A percentile compares a stretch with the other conserved stretches of the same genome.
Evolutionary conservation across 2,888 invertebrate genomes (phyloP).

Genomic region (Andrena flavipes): DNA sequence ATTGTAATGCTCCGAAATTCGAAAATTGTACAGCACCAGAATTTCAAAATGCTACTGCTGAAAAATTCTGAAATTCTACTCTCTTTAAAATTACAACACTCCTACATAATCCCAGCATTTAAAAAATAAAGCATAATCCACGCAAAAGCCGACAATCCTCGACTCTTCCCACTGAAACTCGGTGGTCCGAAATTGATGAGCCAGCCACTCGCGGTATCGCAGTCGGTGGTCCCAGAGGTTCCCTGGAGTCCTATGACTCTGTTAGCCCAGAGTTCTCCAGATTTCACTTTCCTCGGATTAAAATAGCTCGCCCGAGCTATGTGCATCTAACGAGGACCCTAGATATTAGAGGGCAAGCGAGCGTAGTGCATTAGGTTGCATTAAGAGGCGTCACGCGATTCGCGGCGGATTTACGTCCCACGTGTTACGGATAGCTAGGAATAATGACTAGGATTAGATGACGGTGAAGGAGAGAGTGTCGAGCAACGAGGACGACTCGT

Average conservation of each 20-base stretch:
- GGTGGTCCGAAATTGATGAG: neutral
- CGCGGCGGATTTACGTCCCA: constrained; percentile 33
- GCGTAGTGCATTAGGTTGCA: constrained; percentile 27
- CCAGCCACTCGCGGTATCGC: neutral
- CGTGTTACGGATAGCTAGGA: constrained; percentile 29
- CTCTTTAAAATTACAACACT: too few species aligned
- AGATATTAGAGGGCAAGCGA: constrained; percentile 15
- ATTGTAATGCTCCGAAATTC: too few species aligned
- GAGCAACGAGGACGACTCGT: constrained; percentile 8
- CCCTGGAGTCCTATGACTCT: neutral
- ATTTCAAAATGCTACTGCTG: too few species aligned
- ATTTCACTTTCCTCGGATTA: neutral
- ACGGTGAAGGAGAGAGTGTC: constrained; percentile 15
- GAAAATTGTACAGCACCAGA: too few species aligned
- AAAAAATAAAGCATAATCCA: too few species aligned
- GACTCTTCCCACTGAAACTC: neutral
- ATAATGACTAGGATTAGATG: constrained; percentile 18
- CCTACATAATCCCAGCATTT: too few species aligned
- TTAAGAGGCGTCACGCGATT: constrained; percentile 37
- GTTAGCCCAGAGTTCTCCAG: neutral
- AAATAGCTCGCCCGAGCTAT: neutral
- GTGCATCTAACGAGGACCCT: constrained; percentile 28
- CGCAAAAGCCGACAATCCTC: neutral
- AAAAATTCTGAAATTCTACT: too few species aligned
- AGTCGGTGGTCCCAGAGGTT: neutral